Evolutionary conservation across 1,140 invertebrate species (phyloP), one percentile per base, ranked within the genome.

Genomic region (Planococcus citri): DNA sequence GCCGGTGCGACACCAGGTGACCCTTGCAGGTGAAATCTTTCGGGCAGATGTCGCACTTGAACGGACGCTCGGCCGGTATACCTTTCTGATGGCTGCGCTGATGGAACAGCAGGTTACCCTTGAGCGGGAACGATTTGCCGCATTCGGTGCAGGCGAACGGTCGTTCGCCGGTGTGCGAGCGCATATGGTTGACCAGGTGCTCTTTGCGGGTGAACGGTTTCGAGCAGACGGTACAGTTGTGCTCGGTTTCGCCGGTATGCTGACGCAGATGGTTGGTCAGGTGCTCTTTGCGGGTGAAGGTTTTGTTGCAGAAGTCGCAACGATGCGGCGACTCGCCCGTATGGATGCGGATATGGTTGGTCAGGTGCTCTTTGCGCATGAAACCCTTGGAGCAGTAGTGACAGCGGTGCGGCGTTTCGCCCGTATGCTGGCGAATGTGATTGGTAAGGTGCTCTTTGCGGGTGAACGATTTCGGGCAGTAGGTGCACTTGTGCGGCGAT

Each of bases 121-220:
- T 72, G 27, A 72, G 60, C 1, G 71, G 71, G 64, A 72, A 72
- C 21, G 69, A 33, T 61, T 72, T 72, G 22, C 71, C 70, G 37
- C 71, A 72, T 8, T 70, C 71, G 14, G 61, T 29, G 27, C 71
- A 72, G 60, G 84, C 80, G 77, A 88, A 93, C 17, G 91, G 91
- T 76, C 91, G 91, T 29, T 73, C 73, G 0, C 82, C 82, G 0
- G 80, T 79, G 78, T 95, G 92, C 60, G 92, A 84, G 74, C 89
- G 91, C 80, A 89, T 86, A 78, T 96, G 93, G 58, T 92, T 83
- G 25, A 91, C 84, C 72, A 95, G 80, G 78, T 95, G 92, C 29
- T 93, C 94, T 78, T 95, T 95, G 78, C 95, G 90, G 73, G 88
- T 89, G 78, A 93, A 93, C 71, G 91, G 87, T 77, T 95, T 95